Base-by-base conservation (phyloP, 2,113 vertebrate species). In the Odontesthes bonariensis region DNA sequence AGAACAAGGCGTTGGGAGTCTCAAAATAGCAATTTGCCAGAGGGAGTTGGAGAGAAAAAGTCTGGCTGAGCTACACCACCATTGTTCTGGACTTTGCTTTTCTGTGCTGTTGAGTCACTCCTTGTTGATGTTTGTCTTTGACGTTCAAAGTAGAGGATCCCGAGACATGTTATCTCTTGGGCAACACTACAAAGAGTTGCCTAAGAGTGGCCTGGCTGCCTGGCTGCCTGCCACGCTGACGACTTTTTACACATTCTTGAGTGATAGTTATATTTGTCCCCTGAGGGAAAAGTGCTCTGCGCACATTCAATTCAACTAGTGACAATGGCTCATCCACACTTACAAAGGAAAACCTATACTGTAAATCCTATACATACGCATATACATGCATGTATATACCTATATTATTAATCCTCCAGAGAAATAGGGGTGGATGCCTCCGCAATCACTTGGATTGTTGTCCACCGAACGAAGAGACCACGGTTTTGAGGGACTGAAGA, bases 11-110 rank as follows among this genome's bases (percentile, higher is more conserved):
- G 62, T 83, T 27, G 12, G 35, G 76, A 87, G 72, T 85, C 85
- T 85, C 75, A 85, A 89, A 93, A 92, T 91, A 92, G 89, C 83
- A 78, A 72, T 75, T 83, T 20, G 85, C 90, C 87, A 75, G 78
- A 81, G 90, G 89, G 84, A 83, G 75, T 79, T 74, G 76, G 81
- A 83, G 74, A 79, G 69, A 76, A 84, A 72, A 72, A 59, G 64
- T 40, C 63, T 60, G 7, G 52, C 57, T 67, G 81, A 77, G 73
- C 73, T 73, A 1, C 73, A 78, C 23, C 76, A 22, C 69, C 73
- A 55, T 71, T 40, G 69, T 4, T 46, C 77, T 57, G 86, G 85
- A 84, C 85, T 51, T 77, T 75, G 65, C 86, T 82, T 75, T 67
- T 61, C 47, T 8, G 49, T 7, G 58, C 58, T 55, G 73, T 89